Conservation (phyloP, 2,113 vertebrate genomes). For the Scatophagus argus region DNA sequence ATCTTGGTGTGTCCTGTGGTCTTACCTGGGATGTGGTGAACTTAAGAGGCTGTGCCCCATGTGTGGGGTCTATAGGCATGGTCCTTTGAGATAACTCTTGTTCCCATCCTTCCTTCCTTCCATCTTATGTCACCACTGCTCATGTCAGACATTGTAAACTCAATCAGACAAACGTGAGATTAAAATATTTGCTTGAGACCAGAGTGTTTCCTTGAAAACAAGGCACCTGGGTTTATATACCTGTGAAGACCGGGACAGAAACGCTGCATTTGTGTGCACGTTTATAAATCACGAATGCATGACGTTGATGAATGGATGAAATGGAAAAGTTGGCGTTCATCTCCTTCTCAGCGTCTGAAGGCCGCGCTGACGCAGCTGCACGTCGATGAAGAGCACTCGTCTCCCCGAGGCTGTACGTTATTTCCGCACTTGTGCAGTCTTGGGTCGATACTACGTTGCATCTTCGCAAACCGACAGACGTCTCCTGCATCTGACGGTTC, state of each 20-base stretch:
- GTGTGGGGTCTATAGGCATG: background rate
- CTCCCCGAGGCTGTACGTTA: conserved; percentile 20
- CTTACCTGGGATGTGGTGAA: background rate
- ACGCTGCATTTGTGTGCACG: background rate
- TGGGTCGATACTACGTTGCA: conserved; percentile 36
- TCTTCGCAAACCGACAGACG: too few species aligned
- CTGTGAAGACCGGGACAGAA: background rate
- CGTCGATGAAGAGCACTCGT: conserved; percentile 8
- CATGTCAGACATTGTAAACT: background rate
- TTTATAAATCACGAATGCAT: background rate
- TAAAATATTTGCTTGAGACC: background rate
- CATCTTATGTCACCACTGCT: too few species aligned
- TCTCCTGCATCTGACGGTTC: too few species aligned
- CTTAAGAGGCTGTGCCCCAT: too few species aligned
- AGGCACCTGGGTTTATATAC: background rate
- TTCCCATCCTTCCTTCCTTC: background rate
- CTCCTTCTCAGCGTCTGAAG: background rate
- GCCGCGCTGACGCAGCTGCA: conserved; percentile 55
- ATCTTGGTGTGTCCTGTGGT: background rate
- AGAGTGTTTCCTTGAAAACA: background rate
- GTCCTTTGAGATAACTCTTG: too few species aligned
- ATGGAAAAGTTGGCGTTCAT: background rate
- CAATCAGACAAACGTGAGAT: background rate
- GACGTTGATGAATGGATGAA: conserved; percentile 26
- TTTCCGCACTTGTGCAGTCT: conserved; percentile 54